Base-by-base conservation (phyloP, 2,888 invertebrate genomes). In the Acleris holmiana region DNA sequence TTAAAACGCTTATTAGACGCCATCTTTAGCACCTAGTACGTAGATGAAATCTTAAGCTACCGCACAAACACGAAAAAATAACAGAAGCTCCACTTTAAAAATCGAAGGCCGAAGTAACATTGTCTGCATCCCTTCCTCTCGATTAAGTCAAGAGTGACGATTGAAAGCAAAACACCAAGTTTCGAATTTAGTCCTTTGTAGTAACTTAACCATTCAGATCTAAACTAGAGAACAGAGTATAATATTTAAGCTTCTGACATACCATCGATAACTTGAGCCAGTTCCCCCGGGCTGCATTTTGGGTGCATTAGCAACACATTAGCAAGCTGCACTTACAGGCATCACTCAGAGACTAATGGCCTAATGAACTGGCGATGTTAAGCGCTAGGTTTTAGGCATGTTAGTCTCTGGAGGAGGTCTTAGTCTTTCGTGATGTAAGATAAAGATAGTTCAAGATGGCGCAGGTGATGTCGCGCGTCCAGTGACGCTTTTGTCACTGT, bases 231-330 rank as follows among this genome's bases (percentile, higher is more conserved):
- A 10, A 35, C 35, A 13, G 35, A 35, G 35, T 35, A 35, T 44
- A 5, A 44, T 44, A 48, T 48, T 48, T 23, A 23, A 15, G 19
- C 21, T 2, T 48, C 48, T 13, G 5, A 21, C 13, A 19, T 15
- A 13, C 13, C 19, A 23, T 25, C 25, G 18, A 19, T 49, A 25
- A 19, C 49, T 15, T 10, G 8, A 25, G 35, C 1, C 4, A 1
- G 10, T 15, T 29, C 21, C 41, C 41, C 19, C 15, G 10, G 21
- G 51, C 17, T 29, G 25, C 29, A 18, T 17, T 41, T 54, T 41
- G 17, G 19, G 41, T 41, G 40, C 54, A 54, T 54, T 54, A 54
- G 40, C 40, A 54, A 54, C 54, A 21, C 54, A 54, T 54, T 41
- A 54, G 40, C 54, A n/a, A 21, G 23, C 19, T 6, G 21, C 40